Base-by-base conservation (phyloP, 2,113 vertebrate species). In the Gallinago media region DNA sequence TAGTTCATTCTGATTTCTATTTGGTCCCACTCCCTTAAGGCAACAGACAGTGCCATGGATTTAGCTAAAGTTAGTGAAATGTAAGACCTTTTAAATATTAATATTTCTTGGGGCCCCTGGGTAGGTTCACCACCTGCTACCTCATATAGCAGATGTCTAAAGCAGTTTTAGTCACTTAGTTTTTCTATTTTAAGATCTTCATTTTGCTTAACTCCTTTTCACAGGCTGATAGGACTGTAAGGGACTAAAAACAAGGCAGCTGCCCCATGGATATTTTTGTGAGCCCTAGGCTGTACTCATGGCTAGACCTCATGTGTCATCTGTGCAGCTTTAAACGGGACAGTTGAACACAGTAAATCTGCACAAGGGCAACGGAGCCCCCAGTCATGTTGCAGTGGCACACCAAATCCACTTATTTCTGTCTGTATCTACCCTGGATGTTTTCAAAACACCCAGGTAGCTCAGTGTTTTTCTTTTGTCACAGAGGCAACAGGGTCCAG, bases 71-170 rank as follows among this genome's bases (percentile, higher is more conserved):
- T 85, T 52, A 86, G 68, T 90, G 89, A 96, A 95, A 96, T 52
- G 19, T 42, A 89, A 97, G 88, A 95, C 23, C 47, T 90, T 94
- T 97, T 74, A 96, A 97, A 97, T 95, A 97, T 92, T 96, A 92
- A 72, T 94, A 93, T 96, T 97, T 94, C 61, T 91, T 82, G 78
- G 72, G 63, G 62, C 85, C 77, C 81, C 56, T 38, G 91, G 58
- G 65, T 71, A 78, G 44, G 31, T 91, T 79, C 38, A 31, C 46
- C 90, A 96, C 85, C 96, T 97, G 96, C 96, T 93, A 87, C 78
- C 55, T 89, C 55, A 34, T 20, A 16, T 3, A 92, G 83, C 89
- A 97, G 92, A 89, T 97, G 92, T 93, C 87, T 89, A 71, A 71
- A 86, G 40, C 36, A 40, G 32, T 95, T 91, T 85, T 67, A 54